These are phyloP conservation scores for Archocentrus centrarchus DNA, from an alignment of 2,113 vertebrate genomes.

Conservation along the genomic window DNA sequence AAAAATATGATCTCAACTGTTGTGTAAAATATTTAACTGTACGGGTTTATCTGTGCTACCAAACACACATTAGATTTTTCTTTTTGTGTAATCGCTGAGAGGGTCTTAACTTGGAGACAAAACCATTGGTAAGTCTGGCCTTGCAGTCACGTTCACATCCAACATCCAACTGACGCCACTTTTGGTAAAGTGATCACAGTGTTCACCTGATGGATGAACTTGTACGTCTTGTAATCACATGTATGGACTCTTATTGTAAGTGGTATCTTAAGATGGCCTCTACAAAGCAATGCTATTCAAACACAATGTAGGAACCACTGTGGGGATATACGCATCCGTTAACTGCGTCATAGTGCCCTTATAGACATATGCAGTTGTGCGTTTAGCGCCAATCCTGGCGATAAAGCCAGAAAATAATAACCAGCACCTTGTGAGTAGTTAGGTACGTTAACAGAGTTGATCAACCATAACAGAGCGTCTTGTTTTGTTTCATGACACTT, in stretches of 20 bases:
- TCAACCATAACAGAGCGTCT: not conserved
- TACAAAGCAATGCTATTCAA: not conserved
- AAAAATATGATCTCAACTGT: not conserved
- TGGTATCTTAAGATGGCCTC: not conserved
- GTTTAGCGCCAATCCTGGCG: not conserved
- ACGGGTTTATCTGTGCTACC: too few relatives aligned
- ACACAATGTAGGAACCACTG: not conserved
- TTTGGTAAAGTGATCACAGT: not conserved
- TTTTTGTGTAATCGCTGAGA: too few relatives aligned
- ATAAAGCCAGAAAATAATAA: not conserved
- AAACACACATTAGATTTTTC: too few relatives aligned
- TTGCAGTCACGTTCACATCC: not conserved
- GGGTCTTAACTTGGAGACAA: not conserved
- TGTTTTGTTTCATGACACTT: not conserved
- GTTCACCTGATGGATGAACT: not conserved
- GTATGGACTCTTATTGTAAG: too few relatives aligned
- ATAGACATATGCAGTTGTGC: not conserved
- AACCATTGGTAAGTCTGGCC: not conserved
- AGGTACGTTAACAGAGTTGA: not conserved
- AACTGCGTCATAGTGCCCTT: slow-evolving; percentile 33
- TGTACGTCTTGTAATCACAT: not conserved
- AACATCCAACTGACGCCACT: not conserved
- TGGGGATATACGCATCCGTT: not conserved
- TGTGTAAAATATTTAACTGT: not conserved
- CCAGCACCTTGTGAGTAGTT: not conserved